Conservation (phyloP, 2,888 invertebrate genomes). For the Eupithecia pulchellata region DNA sequence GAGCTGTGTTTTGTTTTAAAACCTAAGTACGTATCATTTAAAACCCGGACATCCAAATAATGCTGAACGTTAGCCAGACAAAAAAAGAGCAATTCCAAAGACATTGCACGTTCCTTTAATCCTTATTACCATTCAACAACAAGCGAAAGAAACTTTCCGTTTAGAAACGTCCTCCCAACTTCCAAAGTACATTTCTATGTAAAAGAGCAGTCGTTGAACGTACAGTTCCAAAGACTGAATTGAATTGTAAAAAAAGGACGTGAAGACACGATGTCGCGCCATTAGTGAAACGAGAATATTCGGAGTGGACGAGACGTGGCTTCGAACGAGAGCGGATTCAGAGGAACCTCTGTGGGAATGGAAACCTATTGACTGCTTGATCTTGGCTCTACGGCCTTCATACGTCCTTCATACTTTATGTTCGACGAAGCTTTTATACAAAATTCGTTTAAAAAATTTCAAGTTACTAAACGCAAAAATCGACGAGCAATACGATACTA, state of each 20-base stretch:
- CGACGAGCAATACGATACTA: background rate
- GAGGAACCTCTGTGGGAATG: background rate
- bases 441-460: background rate
- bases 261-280: slow-evolving; percentile 54
- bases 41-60: background rate
- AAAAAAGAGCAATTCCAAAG: slow-evolving; percentile 13
- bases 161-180: slow-evolving; percentile 35
- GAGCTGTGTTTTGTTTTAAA: background rate
- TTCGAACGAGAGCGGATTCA: background rate
- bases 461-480: background rate
- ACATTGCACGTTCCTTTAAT: slow-evolving; percentile 27
- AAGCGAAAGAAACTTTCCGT: slow-evolving; percentile 33
- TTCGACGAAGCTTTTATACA: background rate
- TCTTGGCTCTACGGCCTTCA: background rate
- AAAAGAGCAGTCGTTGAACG: slow-evolving; percentile 50
- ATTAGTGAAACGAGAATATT: slow-evolving; percentile 61
- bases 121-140: slow-evolving; percentile 38
- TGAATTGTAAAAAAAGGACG: slow-evolving; percentile 55
- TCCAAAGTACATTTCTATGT: slow-evolving; percentile 49
- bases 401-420: background rate
- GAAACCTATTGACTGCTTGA: background rate
- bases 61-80: background rate
- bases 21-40: background rate
- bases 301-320: slow-evolving; percentile 38
- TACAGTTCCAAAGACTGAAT: slow-evolving; percentile 49